phyloP scores from a whole-genome alignment of 2,888 invertebrate genomes.

The Scaptomyza tumidula region DNA sequence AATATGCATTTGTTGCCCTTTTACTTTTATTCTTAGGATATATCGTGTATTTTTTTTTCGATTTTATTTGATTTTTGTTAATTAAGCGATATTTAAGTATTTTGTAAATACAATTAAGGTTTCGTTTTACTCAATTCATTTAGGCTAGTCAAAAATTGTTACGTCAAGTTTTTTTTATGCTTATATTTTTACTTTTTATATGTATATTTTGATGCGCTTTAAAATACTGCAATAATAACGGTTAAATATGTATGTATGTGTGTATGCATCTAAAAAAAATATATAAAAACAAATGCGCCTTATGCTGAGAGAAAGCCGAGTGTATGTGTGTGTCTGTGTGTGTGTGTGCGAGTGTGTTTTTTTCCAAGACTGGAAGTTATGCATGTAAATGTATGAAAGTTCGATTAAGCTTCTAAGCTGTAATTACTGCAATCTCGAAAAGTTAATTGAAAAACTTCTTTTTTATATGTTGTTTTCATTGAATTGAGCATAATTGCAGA shows the following conservation, averaged over 20 bases:
- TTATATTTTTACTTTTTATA: constrained; percentile 25
- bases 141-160: constrained; percentile 75
- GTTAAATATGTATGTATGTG: constrained; percentile 57
- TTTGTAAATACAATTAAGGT: constrained; percentile 77
- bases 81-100: constrained; percentile 77
- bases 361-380: constrained; percentile 18
- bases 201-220: constrained; percentile 49
- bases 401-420: constrained; percentile 19
- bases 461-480: neutral
- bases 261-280: constrained; percentile 66
- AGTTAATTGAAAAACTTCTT: constrained; percentile 21
- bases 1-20: constrained; percentile 39
- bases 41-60: constrained; percentile 25
- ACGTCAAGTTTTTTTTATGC: constrained; percentile 59
- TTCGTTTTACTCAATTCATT: constrained; percentile 66
- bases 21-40: constrained; percentile 57
- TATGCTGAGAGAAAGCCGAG: constrained; percentile 70
- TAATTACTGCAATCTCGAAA: constrained; percentile 16
- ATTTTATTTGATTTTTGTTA: constrained; percentile 28
- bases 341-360: neutral
- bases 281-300: constrained; percentile 78
- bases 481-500: constrained; percentile 10
- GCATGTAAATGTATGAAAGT: constrained; percentile 6
- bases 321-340: constrained; percentile 7
- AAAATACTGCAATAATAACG: constrained; percentile 77